A percentile compares a stretch with the other conserved stretches of the same genome.
Conservation (phyloP, 2,888 invertebrate genomes). For the Ametastegia equiseti region DNA sequence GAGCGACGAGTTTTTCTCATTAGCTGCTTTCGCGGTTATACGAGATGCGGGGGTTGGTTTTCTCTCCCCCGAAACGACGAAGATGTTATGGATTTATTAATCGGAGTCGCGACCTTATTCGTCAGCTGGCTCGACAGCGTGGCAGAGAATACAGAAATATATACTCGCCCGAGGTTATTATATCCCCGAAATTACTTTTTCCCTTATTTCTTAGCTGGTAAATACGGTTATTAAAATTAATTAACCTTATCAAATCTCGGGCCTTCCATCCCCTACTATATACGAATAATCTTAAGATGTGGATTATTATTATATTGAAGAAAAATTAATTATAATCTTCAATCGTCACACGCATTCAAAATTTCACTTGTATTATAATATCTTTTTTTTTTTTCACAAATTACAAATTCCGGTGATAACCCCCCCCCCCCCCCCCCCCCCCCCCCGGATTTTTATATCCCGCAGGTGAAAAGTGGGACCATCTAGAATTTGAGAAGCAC, state of each 20-base stretch:
- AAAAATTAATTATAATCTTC: not conserved
- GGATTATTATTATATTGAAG: constrained; percentile 2
- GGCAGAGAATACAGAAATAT: not conserved
- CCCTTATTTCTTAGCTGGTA: constrained; percentile 6
- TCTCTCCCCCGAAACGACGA: not conserved
- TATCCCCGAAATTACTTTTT: constrained; percentile 13
- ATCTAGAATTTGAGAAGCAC: not conserved
- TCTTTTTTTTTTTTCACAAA: too few relatives aligned
- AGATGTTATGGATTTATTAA: constrained; percentile 42
- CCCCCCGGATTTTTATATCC: not conserved
- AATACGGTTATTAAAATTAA: constrained; percentile 19
- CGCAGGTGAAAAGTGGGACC: not conserved
- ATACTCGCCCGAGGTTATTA: not conserved
- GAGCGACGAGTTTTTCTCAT: constrained; percentile 35
- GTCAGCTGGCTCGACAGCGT: constrained; percentile 32
- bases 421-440: too few relatives aligned
- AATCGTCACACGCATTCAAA: too few relatives aligned
- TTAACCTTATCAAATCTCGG: not conserved
- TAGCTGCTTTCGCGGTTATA: too few relatives aligned
- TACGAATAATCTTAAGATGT: not conserved
- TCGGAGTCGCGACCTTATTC: constrained; percentile 1
- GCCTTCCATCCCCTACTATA: not conserved
- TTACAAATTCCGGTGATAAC: too few relatives aligned
- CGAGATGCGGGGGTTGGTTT: not conserved
- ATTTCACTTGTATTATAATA: too few relatives aligned